Evolutionary conservation across 2,797 vertebrate species (phyloP).

Genomic region (Danionella dracula): DNA sequence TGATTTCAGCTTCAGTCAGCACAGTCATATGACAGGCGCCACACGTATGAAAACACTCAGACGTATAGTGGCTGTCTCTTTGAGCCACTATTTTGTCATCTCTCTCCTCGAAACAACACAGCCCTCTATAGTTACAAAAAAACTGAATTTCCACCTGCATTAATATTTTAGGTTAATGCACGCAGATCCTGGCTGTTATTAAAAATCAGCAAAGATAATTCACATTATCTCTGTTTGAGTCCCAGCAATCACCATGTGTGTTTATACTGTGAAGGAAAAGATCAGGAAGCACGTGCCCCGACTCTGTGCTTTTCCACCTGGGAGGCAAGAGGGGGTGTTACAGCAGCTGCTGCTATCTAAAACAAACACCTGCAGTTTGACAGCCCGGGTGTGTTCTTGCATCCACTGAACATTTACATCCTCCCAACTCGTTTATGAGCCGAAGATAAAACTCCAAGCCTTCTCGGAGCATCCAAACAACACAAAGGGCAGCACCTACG

Average conservation of each 20-base stretch:
- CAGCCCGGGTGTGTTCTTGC: conserved; percentile 23
- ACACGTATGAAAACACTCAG: conserved; percentile 28
- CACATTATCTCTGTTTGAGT: conserved; percentile 42
- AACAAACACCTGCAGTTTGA: conserved; percentile 40
- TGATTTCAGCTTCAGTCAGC: conserved; percentile 34
- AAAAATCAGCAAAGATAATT: conserved; percentile 53
- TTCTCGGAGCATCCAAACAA: conserved; percentile 11
- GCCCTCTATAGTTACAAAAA: conserved; percentile 16
- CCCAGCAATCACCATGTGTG: conserved; percentile 26
- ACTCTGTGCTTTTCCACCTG: conserved; percentile 57
- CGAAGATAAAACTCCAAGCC: conserved; percentile 22
- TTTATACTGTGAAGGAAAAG: not conserved
- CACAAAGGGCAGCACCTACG: conserved; percentile 30
- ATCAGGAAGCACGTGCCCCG: not conserved
- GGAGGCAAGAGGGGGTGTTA: conserved; percentile 6
- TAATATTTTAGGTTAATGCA: conserved; percentile 42
- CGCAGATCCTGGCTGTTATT: conserved; percentile 59
- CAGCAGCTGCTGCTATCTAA: conserved; percentile 33
- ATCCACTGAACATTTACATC: conserved; percentile 19
- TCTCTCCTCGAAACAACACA: not conserved
- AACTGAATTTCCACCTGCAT: conserved; percentile 50
- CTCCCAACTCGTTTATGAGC: conserved; percentile 33
- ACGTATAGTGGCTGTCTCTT: conserved; percentile 9
- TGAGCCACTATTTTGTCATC: not conserved
- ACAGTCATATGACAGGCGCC: conserved; percentile 19